Evolutionary conservation across 2,797 vertebrate species (phyloP).

Genomic region (Pangasius larnaudii): DNA sequence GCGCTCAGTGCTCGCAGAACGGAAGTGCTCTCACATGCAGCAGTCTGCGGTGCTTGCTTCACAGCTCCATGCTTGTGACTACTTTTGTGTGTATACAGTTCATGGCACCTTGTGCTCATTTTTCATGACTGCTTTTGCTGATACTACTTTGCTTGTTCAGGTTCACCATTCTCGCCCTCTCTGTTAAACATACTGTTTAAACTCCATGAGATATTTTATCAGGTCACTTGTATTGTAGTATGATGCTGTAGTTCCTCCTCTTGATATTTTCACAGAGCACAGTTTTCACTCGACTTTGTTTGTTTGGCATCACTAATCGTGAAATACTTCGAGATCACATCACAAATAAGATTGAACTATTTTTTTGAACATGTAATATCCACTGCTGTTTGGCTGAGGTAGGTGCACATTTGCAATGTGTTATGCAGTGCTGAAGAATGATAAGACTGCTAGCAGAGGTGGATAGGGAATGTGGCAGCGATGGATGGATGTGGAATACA

Average conservation of each 20-base stretch:
- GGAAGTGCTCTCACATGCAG: neutral
- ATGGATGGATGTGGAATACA: slow-evolving; percentile 41
- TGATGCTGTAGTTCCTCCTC: slow-evolving; percentile 1
- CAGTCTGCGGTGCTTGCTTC: neutral
- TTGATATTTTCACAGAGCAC: neutral
- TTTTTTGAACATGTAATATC: neutral
- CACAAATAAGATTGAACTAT: neutral
- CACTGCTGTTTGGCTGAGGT: neutral
- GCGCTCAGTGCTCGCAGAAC: neutral
- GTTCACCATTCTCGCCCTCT: neutral
- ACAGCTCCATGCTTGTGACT: neutral
- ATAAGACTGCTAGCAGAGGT: slow-evolving; percentile 7
- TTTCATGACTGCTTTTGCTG: neutral
- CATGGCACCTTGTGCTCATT: neutral
- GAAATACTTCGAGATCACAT: neutral
- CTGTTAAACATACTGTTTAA: neutral
- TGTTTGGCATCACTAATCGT: neutral
- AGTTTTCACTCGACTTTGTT: neutral
- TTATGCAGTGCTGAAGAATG: neutral
- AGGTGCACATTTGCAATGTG: neutral
- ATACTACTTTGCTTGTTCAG: neutral
- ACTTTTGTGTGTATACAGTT: neutral
- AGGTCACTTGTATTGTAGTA: neutral
- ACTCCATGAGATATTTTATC: neutral
- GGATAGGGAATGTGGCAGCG: neutral